Base-by-base conservation (phyloP, 2,888 invertebrate genomes). In the Protula sp. region DNA sequence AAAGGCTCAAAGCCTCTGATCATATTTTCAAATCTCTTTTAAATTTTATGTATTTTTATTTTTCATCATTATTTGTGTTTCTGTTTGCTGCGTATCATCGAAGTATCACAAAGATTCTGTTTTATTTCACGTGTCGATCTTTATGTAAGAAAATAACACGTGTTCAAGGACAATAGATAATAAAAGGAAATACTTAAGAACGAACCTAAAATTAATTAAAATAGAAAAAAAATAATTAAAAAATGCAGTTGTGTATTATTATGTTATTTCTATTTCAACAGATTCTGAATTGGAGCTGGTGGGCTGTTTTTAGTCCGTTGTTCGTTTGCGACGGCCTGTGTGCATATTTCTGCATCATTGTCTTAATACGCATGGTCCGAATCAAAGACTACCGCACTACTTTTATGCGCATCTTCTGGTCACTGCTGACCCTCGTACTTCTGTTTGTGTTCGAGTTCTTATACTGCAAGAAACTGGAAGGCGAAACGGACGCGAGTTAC, bases 341-440 rank as follows among this genome's bases (percentile, higher is more conserved):
- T 82, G 88, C 91, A 30, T 98, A 98, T 81, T 97, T 97, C 81
- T 92, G 93, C 76, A 88, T 92, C 56, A 97, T 97, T 72, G 90
- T 97, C 60, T 92, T 93, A 76, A 92, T 98, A 72, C 86, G 98
- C 72, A 91, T 92, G 88, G 89, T 90, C 74, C 85, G 91, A 74
- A 90, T 91, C 73, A 88, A 76, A 22, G 76, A 77, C 31, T 75
- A 75, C 59, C 89, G n/a, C n/a, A n/a, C n/a, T n/a, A n/a, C n/a
- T n/a, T n/a, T n/a, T n/a, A n/a, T n/a, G n/a, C n/a, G n/a, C n/a
- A n/a, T n/a, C n/a, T n/a, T n/a, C n/a, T n/a, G n/a, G n/a, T n/a
- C 19, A 14, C 86, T 88, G 57, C 87, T 89, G 71, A 89, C 90
- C 77, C 82, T 94, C 61, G 86, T 91, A 38, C 85, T 93, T 67